Evolutionary conservation across 2,113 vertebrate species (phyloP), one percentile per base, ranked within the genome.

Genomic region (Atrichornis clamosus): DNA sequence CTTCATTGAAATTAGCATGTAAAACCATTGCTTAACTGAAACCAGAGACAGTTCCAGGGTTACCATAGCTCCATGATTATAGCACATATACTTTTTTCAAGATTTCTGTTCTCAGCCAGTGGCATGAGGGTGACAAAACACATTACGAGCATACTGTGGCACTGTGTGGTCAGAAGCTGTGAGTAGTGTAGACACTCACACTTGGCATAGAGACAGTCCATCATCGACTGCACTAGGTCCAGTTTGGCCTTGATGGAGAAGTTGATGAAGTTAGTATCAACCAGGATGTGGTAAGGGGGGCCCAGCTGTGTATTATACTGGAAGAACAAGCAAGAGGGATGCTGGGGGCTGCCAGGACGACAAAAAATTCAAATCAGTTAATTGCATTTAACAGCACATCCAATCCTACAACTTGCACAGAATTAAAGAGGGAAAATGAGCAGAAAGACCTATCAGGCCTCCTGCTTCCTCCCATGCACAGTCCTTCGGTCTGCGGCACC

Each of bases 191-290:
- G 70, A 52, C 67, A 98, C 99, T 99, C 95, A 99, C 99, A 99
- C 88, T 99, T 99, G 74, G 99, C 99, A 88, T 99, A 99, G 22
- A 99, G 98, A 83, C 99, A 99, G 84, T 99, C 99, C 99, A 99
- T 99, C 99, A 99, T 99, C 9, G 99, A 99, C 89, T 99, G 99
- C 59, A 99, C 98, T 23, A 99, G 97, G 95, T 99, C 99, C 90
- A 99, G 97, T 96, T 99, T 99, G 87, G 99, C 99, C 97, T 99
- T 99, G 96, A 99, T 99, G 79, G 99, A 99, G 84, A 99, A 99
- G 97, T 99, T 99, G 97, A 99, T 99, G 97, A 99, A 99, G 94
- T 99, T 99, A 53, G 99, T 99, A 93, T 99, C 99, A 37, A 99
- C 98, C 7, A 99, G 97, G 94, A 99, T 97, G 95, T 99, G 98